A percentile compares a stretch with the other conserved stretches of the same genome.
These are phyloP conservation scores for Oxygymnocypris stewartii DNA, from an alignment of 2,113 vertebrate species.

Conservation along the genomic window DNA sequence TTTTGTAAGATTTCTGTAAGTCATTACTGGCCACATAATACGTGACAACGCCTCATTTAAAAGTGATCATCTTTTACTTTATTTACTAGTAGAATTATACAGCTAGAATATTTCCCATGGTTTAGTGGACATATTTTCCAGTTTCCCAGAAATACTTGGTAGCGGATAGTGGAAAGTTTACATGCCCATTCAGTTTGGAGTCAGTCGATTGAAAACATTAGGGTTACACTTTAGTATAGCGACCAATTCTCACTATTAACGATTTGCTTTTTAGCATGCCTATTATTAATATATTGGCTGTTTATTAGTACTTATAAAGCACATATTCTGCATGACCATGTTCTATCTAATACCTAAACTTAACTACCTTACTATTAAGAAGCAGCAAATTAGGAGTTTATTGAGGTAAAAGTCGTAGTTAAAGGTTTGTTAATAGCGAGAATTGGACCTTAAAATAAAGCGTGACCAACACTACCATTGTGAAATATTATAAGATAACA, in stretches of 20 bases:
- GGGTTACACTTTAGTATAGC: too few relatives aligned
- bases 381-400: too few relatives aligned
- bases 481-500: background rate
- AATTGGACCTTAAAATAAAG: too few relatives aligned
- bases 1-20: background rate
- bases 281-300: too few relatives aligned
- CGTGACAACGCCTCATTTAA: background rate
- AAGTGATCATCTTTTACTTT: background rate
- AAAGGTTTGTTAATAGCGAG: too few relatives aligned
- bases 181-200: background rate
- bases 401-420: too few relatives aligned
- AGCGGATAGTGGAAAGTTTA: background rate
- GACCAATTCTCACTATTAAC: too few relatives aligned
- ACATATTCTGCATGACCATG: too few relatives aligned
- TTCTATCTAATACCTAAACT: too few relatives aligned
- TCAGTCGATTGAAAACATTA: background rate
- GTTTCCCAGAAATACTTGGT: background rate
- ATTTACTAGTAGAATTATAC: background rate
- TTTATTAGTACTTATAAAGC: too few relatives aligned
- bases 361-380: too few relatives aligned
- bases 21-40: background rate
- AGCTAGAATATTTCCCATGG: background rate
- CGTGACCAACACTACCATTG: background rate
- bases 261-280: too few relatives aligned
- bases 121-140: background rate